Base-by-base conservation (phyloP, 2,888 invertebrate species). In the Aquatica leii region DNA sequence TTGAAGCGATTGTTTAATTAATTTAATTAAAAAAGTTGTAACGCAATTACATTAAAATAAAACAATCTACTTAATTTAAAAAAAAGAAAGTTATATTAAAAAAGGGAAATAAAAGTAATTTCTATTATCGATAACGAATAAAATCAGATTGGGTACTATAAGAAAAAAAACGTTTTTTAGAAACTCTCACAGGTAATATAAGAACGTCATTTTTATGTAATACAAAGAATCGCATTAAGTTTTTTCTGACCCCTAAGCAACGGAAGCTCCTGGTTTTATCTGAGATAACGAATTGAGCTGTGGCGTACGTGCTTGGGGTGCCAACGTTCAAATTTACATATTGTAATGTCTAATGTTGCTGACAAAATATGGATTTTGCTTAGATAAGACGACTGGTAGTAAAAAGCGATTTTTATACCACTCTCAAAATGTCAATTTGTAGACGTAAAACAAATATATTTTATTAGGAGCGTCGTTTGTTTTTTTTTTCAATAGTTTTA, bases 201-300 rank as follows among this genome's bases (percentile, higher is more conserved):
- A 71, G 72, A 69, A 24, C 69, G 71, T 69, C 70, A 72, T 73
- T 74, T 73, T 62, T 66, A 69, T 69, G 66, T 65, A 62, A 65
- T 62, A 62, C 52, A 64, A 67, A 67, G 65, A 65, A 65, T 62
- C 59, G 60, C 65, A 67, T 67, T 61, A 67, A 55, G 60, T 64
- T 62, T 63, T 63, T 64, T 65, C 54, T 24, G 14, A 37, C 49
- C 66, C 65, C 67, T 62, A 48, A 65, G 63, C 59, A 68, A 66
- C 66, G 71, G 62, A 69, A 68, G 67, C 68, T 66, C 56, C 68
- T 68, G 69, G 66, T 63, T 68, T 63, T 65, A 60, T 24, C 55
- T 24, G 67, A 73, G 74, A 74, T 74, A 74, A 74, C 74, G 74
- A 74, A 74, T 71, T 71, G 72, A 72, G 72, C 71, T 68, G 69